Percentiles rank a stretch among this genome's conserved stretches.
These are phyloP conservation scores for Amphimallon solstitiale DNA, from an alignment of 2,888 invertebrate species.

Conservation along the genomic window DNA sequence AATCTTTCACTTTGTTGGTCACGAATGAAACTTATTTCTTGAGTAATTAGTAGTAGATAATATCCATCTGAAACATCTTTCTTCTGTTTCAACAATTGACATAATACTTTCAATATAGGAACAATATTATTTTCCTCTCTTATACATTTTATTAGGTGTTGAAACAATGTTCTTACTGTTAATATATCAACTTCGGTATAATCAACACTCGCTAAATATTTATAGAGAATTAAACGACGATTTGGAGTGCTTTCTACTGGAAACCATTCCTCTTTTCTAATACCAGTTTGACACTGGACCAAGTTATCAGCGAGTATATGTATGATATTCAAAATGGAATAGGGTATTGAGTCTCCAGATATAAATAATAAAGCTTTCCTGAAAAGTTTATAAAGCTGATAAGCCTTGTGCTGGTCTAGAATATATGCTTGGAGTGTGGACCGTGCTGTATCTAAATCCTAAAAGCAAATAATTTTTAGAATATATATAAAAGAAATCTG, in stretches of 20 bases:
- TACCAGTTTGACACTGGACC: no score
- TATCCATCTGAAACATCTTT: background rate
- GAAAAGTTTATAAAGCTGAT: no score
- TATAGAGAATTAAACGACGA: conserved; percentile 1
- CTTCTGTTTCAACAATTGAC: background rate
- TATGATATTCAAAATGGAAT: no score
- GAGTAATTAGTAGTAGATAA: background rate
- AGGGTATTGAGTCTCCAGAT: no score
- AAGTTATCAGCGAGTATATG: no score
- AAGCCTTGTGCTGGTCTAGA: no score
- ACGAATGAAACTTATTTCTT: background rate
- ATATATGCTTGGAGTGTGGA: no score
- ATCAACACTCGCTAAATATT: background rate
- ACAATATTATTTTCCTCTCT: background rate
- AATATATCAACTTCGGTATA: background rate
- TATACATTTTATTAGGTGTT: background rate
- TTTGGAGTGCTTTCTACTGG: background rate
- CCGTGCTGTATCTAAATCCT: no score
- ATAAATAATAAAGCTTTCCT: no score
- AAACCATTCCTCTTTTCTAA: background rate
- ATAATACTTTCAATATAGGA: background rate
- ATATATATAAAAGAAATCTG: no score
- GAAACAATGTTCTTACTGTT: background rate
- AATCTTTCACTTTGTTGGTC: background rate
- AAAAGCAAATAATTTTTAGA: no score